Evolutionary conservation across 2,113 vertebrate genomes (phyloP).

Genomic region (Spea multiplicata): DNA sequence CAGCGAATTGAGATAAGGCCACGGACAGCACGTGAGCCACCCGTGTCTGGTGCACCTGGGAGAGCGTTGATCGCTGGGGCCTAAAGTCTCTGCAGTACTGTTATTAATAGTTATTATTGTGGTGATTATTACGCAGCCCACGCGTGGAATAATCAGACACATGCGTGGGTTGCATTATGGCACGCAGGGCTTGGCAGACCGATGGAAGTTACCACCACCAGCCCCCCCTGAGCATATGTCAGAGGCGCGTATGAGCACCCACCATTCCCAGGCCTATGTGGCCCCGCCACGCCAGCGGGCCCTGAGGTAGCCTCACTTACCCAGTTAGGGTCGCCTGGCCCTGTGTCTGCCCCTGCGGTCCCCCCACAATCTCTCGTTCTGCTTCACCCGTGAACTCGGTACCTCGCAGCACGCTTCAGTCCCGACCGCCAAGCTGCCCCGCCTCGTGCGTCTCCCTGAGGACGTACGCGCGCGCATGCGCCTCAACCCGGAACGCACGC

Average conservation of each 20-base stretch:
- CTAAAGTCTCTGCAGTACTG: no score
- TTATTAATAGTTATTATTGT: no score
- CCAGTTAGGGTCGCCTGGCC: not conserved
- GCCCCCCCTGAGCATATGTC: no score
- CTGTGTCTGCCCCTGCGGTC: not conserved
- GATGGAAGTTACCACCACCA: no score
- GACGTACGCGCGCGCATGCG: not conserved
- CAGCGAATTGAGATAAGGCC: no score
- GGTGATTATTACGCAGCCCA: not conserved
- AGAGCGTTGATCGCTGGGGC: no score
- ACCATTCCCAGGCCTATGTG: no score
- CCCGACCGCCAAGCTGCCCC: not conserved
- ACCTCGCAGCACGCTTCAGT: no score
- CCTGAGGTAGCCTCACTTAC: not conserved
- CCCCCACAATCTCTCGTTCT: not conserved
- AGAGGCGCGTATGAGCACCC: no score
- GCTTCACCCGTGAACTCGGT: not conserved
- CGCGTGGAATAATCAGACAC: not conserved
- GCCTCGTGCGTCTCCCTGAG: not conserved
- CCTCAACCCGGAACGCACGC: not conserved
- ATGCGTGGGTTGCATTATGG: not conserved
- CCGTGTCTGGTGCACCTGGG: no score
- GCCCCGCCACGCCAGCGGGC: no score
- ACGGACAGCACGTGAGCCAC: no score
- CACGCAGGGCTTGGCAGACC: not conserved